phyloP scores from a whole-genome alignment of 92 coral and sea anemone species.

The Epizoanthus rinbou region DNA sequence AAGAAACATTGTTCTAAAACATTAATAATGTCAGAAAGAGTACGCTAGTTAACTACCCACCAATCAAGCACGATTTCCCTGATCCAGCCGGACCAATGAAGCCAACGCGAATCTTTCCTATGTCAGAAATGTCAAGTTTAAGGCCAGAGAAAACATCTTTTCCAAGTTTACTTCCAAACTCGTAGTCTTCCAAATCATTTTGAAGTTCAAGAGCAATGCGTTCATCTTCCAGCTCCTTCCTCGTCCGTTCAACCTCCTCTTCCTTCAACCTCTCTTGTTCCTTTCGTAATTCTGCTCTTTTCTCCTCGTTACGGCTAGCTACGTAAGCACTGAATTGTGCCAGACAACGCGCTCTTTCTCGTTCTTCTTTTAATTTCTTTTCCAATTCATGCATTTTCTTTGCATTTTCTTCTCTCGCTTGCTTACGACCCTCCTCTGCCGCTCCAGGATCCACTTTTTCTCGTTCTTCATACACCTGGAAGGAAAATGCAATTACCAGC shows the following conservation, averaged over 20 bases:
- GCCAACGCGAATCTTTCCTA: conserved; percentile 54
- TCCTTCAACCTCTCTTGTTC: conserved; percentile 29
- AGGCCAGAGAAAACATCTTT: conserved; percentile 37
- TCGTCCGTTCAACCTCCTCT: conserved; percentile 50
- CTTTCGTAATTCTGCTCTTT: conserved; percentile 6
- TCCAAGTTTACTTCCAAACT: conserved; percentile 57
- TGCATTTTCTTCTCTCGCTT: conserved; percentile 59
- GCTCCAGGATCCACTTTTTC: conserved; percentile 59
- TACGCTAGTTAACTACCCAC: conserved; percentile 41
- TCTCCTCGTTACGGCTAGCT: conserved; percentile 16
- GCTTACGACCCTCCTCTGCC: conserved; percentile 36
- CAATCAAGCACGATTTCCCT: conserved; percentile 78
- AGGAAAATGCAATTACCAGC: too few species aligned
- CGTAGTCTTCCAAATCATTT: conserved; percentile 45
- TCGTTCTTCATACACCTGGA: conserved; percentile 55
- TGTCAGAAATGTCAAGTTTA: conserved; percentile 58
- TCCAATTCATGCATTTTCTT: conserved; percentile 39
- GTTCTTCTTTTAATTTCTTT: conserved; percentile 20
- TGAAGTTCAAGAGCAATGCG: conserved; percentile 32
- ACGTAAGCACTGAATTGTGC: not conserved
- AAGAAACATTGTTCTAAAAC: too few species aligned
- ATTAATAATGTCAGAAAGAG: too few species aligned
- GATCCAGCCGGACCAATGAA: conserved; percentile 79
- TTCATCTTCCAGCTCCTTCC: conserved; percentile 17
- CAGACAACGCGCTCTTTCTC: conserved; percentile 30